These are phyloP conservation scores for Autographa pulchrina DNA, from an alignment of 2,888 invertebrate genomes.

Conservation along the genomic window DNA sequence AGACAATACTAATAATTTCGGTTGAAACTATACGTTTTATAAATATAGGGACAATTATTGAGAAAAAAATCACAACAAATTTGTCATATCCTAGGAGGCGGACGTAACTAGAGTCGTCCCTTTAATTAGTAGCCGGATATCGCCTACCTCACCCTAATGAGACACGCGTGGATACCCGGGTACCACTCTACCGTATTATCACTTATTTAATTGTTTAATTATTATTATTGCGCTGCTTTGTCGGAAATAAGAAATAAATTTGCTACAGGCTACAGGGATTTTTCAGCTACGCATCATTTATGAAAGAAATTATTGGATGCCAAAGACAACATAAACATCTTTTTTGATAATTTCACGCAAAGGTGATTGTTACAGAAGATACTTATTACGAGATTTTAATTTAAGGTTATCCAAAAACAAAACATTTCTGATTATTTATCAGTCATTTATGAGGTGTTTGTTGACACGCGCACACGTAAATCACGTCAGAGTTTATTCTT, in stretches of 20 bases:
- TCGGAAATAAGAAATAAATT: too few species aligned
- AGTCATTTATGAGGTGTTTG: constrained; percentile 35
- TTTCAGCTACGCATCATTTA: too few species aligned
- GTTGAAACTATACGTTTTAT: constrained; percentile 10
- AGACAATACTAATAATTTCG: constrained; percentile 13
- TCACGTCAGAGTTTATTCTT: constrained; percentile 73
- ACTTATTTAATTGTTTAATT: constrained; percentile 7
- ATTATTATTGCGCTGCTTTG: constrained; percentile 25
- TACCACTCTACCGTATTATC: constrained; percentile 57
- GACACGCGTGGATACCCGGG: constrained; percentile 72
- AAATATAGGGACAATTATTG: constrained; percentile 35
- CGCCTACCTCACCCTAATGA: constrained; percentile 76
- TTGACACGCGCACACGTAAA: constrained; percentile 63
- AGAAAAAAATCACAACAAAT: constrained; percentile 77
- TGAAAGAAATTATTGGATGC: too few species aligned
- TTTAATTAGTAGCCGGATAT: constrained; percentile 85
- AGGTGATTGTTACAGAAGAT: background rate
- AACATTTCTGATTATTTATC: background rate
- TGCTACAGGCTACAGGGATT: too few species aligned
- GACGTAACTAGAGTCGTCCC: constrained; percentile 70
- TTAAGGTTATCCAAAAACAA: too few species aligned
- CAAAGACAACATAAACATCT: too few species aligned
- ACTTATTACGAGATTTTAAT: too few species aligned
- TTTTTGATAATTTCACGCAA: too few species aligned
- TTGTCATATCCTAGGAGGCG: constrained; percentile 74